Conservation (phyloP, 2,113 vertebrate species). For the Vanacampus margaritifer region DNA sequence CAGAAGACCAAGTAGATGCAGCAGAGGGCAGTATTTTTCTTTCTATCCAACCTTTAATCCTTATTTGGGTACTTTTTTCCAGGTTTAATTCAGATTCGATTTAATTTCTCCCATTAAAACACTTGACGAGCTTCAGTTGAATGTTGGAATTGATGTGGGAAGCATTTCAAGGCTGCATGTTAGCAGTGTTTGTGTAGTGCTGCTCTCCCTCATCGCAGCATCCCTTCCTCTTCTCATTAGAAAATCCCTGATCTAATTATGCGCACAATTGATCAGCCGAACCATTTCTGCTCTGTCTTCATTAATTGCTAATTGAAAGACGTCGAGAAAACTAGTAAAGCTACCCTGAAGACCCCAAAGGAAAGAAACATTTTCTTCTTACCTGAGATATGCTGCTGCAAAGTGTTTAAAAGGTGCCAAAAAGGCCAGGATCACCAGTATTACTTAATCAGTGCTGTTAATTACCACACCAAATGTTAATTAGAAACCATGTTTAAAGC, state of each 20-base stretch:
- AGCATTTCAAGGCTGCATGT: background rate
- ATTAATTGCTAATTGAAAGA: conserved; percentile 63
- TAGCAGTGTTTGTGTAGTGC: conserved; percentile 1
- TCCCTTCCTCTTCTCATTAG: conserved; percentile 11
- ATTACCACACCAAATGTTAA: background rate
- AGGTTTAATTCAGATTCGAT: background rate
- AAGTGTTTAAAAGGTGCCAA: background rate
- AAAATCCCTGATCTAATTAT: conserved; percentile 54
- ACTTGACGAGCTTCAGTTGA: background rate
- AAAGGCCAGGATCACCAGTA: background rate
- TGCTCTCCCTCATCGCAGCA: background rate
- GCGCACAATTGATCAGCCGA: conserved; percentile 56
- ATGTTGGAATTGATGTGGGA: background rate
- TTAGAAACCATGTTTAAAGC: background rate
- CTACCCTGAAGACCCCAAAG: conserved; percentile 6
- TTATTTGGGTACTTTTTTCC: conserved; percentile 3
- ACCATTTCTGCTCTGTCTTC: conserved; percentile 50
- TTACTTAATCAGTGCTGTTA: background rate
- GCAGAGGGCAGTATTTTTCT: conserved; percentile 63
- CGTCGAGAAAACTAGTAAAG: conserved; percentile 36
- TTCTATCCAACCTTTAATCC: background rate
- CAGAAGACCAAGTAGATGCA: conserved; percentile 3
- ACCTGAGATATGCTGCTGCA: background rate
- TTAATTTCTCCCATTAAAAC: background rate
- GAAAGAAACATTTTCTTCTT: conserved; percentile 4